phyloP scores from a whole-genome alignment of 2,888 invertebrate species.

The Keiferia lycopersicella region DNA sequence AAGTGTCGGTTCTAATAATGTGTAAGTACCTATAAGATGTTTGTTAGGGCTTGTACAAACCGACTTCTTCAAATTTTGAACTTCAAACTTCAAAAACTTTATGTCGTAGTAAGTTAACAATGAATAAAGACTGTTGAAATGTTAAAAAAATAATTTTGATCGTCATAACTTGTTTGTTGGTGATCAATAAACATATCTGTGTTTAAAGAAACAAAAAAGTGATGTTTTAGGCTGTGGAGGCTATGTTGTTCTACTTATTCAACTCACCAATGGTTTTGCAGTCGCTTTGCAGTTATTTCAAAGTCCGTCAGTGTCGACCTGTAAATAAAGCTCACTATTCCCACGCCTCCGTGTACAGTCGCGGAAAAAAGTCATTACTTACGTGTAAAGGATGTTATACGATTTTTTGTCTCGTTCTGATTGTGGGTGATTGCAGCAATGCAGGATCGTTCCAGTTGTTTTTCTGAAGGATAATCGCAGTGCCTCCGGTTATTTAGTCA shows the following conservation, averaged over 20 bases:
- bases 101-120: too few relatives aligned
- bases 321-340: slow-evolving; percentile 39
- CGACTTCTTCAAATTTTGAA: too few relatives aligned
- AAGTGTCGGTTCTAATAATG: slow-evolving; percentile 13
- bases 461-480: slow-evolving; percentile 3
- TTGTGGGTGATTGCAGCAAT: slow-evolving; percentile 15
- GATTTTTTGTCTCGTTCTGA: slow-evolving; percentile 12
- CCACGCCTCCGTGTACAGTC: slow-evolving; percentile 44
- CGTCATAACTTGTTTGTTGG: too few relatives aligned
- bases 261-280: background rate
- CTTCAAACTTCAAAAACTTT: too few relatives aligned
- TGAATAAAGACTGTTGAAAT: too few relatives aligned
- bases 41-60: background rate
- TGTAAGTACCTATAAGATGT: slow-evolving; percentile 7
- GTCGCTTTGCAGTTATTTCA: background rate
- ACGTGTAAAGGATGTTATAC: slow-evolving; percentile 28
- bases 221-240: too few relatives aligned
- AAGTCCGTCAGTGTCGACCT: slow-evolving; percentile 16
- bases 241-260: background rate
- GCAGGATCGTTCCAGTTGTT: background rate
- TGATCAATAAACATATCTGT: too few relatives aligned
- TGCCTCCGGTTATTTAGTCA: background rate
- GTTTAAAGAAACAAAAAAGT: too few relatives aligned
- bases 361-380: slow-evolving; percentile 32
- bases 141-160: too few relatives aligned